Evolutionary conservation across 2,797 vertebrate species (phyloP).

Genomic region (Lerista edwardsae): DNA sequence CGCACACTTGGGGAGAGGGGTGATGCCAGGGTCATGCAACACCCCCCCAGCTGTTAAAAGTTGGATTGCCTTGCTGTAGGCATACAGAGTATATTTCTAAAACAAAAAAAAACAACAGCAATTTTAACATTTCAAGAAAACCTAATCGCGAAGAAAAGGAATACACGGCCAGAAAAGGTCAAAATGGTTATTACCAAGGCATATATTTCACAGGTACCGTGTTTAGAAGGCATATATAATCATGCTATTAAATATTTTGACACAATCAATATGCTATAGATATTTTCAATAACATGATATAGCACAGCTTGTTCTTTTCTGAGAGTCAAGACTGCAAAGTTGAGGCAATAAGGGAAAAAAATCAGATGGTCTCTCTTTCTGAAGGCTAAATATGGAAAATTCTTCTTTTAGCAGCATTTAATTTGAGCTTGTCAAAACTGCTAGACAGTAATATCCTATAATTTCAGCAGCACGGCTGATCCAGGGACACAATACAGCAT

Average conservation of each 20-base stretch:
- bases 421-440: constrained; percentile 13
- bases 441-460: constrained; percentile 27
- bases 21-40: too few species aligned
- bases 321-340: not conserved
- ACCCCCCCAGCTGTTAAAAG: too few species aligned
- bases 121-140: not conserved
- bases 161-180: not conserved
- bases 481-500: constrained; percentile 33
- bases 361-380: not conserved
- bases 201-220: not conserved
- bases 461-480: constrained; percentile 28
- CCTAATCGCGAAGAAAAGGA: too few species aligned
- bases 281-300: not conserved
- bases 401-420: constrained; percentile 9
- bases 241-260: not conserved
- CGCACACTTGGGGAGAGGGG: too few species aligned
- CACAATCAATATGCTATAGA: not conserved
- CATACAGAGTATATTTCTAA: not conserved
- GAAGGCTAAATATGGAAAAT: not conserved
- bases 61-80: not conserved
- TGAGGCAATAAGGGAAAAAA: not conserved
- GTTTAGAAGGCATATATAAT: not conserved
- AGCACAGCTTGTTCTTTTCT: not conserved
- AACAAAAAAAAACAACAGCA: not conserved
- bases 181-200: not conserved